Base-by-base conservation (phyloP, 2,888 invertebrate genomes). In the Amblyteles armatorius region DNA sequence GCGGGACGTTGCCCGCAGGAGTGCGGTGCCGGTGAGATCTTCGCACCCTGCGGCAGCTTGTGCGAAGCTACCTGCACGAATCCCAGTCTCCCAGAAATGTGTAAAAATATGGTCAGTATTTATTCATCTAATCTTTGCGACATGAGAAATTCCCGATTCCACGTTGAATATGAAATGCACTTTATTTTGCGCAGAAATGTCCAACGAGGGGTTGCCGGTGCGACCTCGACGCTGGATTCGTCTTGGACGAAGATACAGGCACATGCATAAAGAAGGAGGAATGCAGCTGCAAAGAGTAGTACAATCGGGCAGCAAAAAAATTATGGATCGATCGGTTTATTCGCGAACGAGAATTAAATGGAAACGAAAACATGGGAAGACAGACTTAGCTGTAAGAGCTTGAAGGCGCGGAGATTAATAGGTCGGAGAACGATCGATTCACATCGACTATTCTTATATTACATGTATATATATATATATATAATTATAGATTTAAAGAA, bases 211-310 rank as follows among this genome's bases (percentile, higher is more conserved):
- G 50, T n/a, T 83, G 83, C 36, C 50, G 40, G 33, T 83, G 83
- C 36, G 69, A 83, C 29, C 69, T 74, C 22, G 79, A 74, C 26
- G 50, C n/a, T 2, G 83, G 80, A 69, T 84, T 57, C 50, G 76
- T 80, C n/a, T 65, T 80, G 19, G 40, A 84, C 33, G 26, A 22
- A 26, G 19, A 2, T n/a, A 74, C 80, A 13, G 72, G 67, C 26
- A 44, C 22, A 77, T 84, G 80, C 16, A 48, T 82, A 3, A 60
- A 16, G 1, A 57, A 71, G n/a, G 33, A 71, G n/a, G 3, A 63
- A 1, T 63, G 60, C 16, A 1, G 33, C 60, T 29, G 60, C 11
- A 26, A 22, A 19, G 22, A 55, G 2, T 19, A 55, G 19, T 9
- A 7, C 55, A n/a, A 55, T 55, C 0, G 0, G 11, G 60, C 60